Evolutionary conservation across 2,797 vertebrate species (phyloP), one percentile per base, ranked within the genome.

Genomic region (Paguma larvata): DNA sequence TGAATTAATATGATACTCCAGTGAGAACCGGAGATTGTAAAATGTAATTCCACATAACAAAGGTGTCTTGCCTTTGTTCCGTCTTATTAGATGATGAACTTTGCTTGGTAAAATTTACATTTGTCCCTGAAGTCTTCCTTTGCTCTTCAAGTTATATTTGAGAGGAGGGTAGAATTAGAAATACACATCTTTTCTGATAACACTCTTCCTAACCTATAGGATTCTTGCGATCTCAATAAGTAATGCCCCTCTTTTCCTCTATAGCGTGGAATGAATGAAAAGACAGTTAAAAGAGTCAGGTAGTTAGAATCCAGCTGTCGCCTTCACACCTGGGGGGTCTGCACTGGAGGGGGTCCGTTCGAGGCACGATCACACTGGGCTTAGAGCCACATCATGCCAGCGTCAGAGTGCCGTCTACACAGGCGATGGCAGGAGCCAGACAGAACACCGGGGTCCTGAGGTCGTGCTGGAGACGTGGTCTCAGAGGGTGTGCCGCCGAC

Each of bases 321-420:
- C 41, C n/a, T 51, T 12, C 21, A 3, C 13, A 32, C 25, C 73
- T 4, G 25, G 59, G 51, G 32, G 27, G 18, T 75, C n/a, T 62
- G 75, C 23, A 1, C 0, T 15, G n/a, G 59, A 68, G n/a, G 25
- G 0, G 2, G 1, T 34, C 21, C 9, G 6, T 18, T 14, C 1
- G 6, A 67, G 44, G 9, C 0, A 1, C 5, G 8, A 16, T 4
- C 46, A 15, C 13, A 2, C 0, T 11, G 56, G 38, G 32, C 18
- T 72, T 8, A 2, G 0, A 2, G 48, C 23, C 15, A 23, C 0
- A 0, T 21, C 18, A 25, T 5, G 27, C 18, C 44, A 46, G 44
- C 9, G 1, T 23, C 5, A 2, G 6, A 15, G 83, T 38, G 23
- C 7, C 14, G 9, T 51, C 68, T 32, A n/a, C 59, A 77, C 12